Percentiles rank a stretch among this genome's conserved stretches.
These are phyloP conservation scores for Enteromius radiatus DNA, from an alignment of 2,797 vertebrate species.

Conservation along the genomic window DNA sequence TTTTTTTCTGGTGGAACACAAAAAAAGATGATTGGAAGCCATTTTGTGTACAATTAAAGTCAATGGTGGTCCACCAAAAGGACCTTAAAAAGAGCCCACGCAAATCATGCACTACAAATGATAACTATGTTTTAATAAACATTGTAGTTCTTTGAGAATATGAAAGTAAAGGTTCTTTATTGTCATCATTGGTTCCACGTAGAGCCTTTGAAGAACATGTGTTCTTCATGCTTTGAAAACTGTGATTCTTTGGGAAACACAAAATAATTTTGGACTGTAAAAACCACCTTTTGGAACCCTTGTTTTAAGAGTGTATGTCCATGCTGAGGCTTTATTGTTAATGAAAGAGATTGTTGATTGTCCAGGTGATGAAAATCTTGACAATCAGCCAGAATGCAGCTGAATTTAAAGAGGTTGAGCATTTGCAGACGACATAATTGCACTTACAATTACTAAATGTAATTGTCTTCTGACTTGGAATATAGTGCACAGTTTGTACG, in stretches of 20 bases:
- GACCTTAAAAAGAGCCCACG: background rate
- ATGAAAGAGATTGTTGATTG: background rate
- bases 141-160: background rate
- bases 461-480: background rate
- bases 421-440: background rate
- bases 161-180: background rate
- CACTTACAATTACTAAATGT: background rate
- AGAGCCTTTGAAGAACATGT: background rate
- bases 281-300: background rate
- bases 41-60: constrained; percentile 1
- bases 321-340: too few species aligned
- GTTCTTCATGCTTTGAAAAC: background rate
- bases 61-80: background rate
- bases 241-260: background rate
- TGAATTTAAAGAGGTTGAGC: background rate
- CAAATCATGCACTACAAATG: background rate
- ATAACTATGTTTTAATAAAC: background rate
- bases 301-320: background rate
- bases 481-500: background rate
- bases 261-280: background rate
- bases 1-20: background rate
- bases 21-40: background rate
- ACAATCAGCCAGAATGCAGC: background rate
- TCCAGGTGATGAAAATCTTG: background rate
- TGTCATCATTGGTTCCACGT: background rate